phyloP scores from a whole-genome alignment of 2,888 invertebrate genomes.

The Cephus spinipes region DNA sequence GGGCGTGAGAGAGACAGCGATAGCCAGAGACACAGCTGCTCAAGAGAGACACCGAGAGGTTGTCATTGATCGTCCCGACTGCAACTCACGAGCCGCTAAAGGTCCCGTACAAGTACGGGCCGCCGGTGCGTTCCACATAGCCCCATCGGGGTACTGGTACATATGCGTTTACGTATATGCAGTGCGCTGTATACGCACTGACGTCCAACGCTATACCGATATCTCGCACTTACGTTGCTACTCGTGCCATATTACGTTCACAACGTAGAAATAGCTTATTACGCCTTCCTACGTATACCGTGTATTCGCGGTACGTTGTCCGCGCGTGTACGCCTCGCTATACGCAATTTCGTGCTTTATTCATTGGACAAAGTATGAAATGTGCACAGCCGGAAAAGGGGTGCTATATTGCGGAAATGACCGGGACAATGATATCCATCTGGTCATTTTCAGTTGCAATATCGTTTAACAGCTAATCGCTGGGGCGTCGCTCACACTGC shows the following conservation, averaged over 20 bases:
- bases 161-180: not conserved
- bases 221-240: not conserved
- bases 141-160: not conserved
- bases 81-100: constrained; percentile 62
- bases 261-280: not conserved
- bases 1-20: constrained; percentile 32
- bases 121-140: constrained; percentile 4
- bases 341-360: not conserved
- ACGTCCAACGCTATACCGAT: not conserved
- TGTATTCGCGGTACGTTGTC: constrained; percentile 8
- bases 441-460: constrained; percentile 14
- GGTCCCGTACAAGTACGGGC: constrained; percentile 63
- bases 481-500: constrained; percentile 25
- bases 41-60: constrained; percentile 43
- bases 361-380: not conserved
- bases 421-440: not conserved
- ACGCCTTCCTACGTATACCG: constrained; percentile 2
- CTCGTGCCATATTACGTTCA: not conserved
- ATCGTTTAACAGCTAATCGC: constrained; percentile 30
- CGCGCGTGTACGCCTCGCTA: not conserved
- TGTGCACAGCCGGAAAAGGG: not conserved
- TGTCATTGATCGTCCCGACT: constrained; percentile 65
- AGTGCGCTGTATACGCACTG: not conserved
- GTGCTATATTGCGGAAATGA: not conserved
- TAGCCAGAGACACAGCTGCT: constrained; percentile 38